Conservation (phyloP, 2,797 vertebrate genomes). For the Takifugu ocellatus region DNA sequence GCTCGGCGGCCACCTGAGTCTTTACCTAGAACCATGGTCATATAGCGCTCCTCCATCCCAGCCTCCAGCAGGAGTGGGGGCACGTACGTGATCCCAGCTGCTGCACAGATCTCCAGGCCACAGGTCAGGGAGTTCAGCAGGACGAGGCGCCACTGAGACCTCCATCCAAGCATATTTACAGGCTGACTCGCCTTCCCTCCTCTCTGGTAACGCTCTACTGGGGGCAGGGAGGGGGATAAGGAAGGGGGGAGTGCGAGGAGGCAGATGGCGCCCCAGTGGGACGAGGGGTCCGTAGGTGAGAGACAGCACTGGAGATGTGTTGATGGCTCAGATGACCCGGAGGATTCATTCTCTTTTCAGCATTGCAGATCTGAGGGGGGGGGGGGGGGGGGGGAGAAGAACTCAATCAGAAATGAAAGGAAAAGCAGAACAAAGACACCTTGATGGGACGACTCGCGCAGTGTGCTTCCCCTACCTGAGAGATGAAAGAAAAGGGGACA, state of each 20-base stretch:
- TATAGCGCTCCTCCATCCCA: conserved; percentile 80
- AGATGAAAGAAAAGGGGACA: too few relatives aligned
- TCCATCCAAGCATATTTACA: conserved; percentile 80
- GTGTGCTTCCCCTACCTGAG: too few relatives aligned
- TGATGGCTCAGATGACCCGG: conserved; percentile 51
- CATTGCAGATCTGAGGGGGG: conserved; percentile 70
- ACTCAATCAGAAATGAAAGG: neutral
- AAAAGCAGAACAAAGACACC: neutral
- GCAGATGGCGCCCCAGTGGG: conserved; percentile 42
- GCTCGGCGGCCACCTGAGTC: neutral
- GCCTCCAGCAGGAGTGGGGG: conserved; percentile 80
- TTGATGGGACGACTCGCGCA: neutral
- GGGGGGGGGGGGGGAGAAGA: neutral
- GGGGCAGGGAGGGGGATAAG: conserved; percentile 31
- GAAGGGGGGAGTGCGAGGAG: conserved; percentile 24
- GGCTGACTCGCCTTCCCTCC: conserved; percentile 51
- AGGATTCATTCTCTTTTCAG: conserved; percentile 68
- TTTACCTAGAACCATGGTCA: conserved; percentile 82
- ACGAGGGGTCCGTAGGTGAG: conserved; percentile 30
- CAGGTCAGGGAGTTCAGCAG: conserved; percentile 82
- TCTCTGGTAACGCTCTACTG: conserved; percentile 47
- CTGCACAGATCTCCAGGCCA: conserved; percentile 83
- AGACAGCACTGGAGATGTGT: conserved; percentile 53
- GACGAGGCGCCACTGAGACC: conserved; percentile 77
- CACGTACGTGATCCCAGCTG: conserved; percentile 81